Evolutionary conservation across 2,113 vertebrate species (phyloP).

Genomic region (Podarcis muralis): DNA sequence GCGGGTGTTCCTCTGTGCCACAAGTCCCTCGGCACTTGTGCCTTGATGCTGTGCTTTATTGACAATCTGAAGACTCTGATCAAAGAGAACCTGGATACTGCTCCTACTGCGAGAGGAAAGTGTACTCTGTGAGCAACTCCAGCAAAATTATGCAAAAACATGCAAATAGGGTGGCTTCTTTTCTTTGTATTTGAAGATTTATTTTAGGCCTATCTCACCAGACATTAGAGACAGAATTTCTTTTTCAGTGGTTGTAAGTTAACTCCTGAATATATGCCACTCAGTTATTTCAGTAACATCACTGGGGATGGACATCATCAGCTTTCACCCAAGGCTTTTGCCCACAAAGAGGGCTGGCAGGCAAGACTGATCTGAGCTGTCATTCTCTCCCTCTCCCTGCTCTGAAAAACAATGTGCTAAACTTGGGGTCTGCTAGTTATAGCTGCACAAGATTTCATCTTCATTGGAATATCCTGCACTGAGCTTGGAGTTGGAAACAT

Average conservation of each 20-base stretch:
- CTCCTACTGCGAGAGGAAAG: conserved; percentile 18
- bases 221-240: not conserved
- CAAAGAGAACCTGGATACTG: not conserved
- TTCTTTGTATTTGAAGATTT: conserved; percentile 3
- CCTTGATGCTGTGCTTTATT: not conserved
- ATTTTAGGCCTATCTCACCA: not conserved
- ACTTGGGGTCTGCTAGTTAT: not conserved
- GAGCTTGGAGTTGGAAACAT: not conserved
- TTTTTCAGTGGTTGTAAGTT: not conserved
- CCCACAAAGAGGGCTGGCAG: not conserved
- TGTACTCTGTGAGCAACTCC: not conserved
- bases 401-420: not conserved
- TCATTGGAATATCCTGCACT: not conserved
- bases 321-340: not conserved
- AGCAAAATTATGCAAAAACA: conserved; percentile 30
- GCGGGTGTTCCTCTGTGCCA: rapidly evolving
- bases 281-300: not conserved
- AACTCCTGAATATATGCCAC: not conserved
- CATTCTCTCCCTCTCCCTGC: not conserved
- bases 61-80: conserved; percentile 2
- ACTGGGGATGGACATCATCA: not conserved
- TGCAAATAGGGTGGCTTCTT: conserved; percentile 23
- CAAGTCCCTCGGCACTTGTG: not conserved
- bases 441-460: not conserved
- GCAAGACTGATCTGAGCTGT: not conserved